Evolutionary conservation across 2,113 vertebrate species (phyloP).

Genomic region (Rostratula benghalensis): DNA sequence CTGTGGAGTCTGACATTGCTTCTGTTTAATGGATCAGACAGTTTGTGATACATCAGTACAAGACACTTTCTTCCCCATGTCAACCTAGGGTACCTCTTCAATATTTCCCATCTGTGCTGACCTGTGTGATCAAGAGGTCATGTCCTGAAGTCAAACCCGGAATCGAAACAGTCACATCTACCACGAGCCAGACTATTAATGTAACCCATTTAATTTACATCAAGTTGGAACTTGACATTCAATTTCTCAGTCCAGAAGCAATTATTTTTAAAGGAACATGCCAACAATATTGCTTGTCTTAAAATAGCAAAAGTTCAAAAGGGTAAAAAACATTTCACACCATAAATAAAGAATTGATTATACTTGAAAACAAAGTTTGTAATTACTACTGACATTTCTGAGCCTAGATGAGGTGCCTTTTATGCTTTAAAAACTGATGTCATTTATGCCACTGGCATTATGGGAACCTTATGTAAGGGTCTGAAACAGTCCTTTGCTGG

Average conservation of each 20-base stretch:
- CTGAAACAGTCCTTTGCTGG: not conserved
- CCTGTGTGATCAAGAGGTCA: slow-evolving; percentile 57
- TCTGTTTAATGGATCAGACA: slow-evolving; percentile 55
- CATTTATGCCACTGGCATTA: slow-evolving; percentile 52
- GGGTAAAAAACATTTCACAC: slow-evolving; percentile 61
- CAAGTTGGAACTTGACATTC: slow-evolving; percentile 41
- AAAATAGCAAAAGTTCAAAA: slow-evolving; percentile 63
- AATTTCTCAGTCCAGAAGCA: slow-evolving; percentile 62
- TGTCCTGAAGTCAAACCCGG: slow-evolving; percentile 49
- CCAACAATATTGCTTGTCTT: slow-evolving; percentile 53
- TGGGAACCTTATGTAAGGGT: slow-evolving; percentile 57
- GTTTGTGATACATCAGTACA: slow-evolving; percentile 43
- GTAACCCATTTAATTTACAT: slow-evolving; percentile 59
- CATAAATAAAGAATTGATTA: slow-evolving; percentile 66
- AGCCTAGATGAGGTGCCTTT: slow-evolving; percentile 55
- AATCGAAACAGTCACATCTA: slow-evolving; percentile 44
- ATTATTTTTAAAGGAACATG: slow-evolving; percentile 70
- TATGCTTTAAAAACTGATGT: slow-evolving; percentile 54
- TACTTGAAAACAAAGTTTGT: slow-evolving; percentile 62
- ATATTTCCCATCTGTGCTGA: slow-evolving; percentile 56
- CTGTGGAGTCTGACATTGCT: slow-evolving; percentile 27
- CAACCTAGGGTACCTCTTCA: slow-evolving; percentile 27
- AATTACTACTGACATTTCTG: slow-evolving; percentile 64
- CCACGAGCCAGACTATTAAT: slow-evolving; percentile 33
- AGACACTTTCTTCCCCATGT: slow-evolving; percentile 30